Evolutionary conservation across 2,888 invertebrate genomes (phyloP).

Genomic region (Sympetrum striolatum): DNA sequence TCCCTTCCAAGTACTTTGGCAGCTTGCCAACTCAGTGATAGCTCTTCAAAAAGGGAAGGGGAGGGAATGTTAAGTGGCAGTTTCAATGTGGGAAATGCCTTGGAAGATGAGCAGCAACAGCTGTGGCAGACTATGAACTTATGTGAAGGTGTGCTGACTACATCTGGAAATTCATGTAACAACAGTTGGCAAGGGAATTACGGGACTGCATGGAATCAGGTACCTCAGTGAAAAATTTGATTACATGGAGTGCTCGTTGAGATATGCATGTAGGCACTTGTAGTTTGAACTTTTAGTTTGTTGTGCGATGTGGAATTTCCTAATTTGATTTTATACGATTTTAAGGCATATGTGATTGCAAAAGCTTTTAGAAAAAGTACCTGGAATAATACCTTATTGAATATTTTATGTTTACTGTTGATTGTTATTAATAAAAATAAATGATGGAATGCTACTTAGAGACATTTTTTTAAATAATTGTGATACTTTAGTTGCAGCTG

Average conservation of each 20-base stretch:
- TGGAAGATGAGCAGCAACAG: conserved; percentile 20
- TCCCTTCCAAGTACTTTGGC: conserved; percentile 70
- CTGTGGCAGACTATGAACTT: conserved; percentile 15
- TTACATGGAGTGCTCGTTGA: not conserved
- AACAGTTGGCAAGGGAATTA: conserved; percentile 17
- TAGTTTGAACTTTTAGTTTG: conserved; percentile 22
- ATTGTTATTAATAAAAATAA: conserved; percentile 23
- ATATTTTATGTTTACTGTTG: not conserved
- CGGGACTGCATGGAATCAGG: conserved; percentile 60
- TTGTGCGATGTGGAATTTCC: not conserved
- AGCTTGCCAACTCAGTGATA: conserved; percentile 69
- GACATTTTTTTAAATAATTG: not conserved
- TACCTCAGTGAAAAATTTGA: conserved; percentile 49
- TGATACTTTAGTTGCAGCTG: not conserved
- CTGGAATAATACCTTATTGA: not conserved
- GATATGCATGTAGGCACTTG: conserved; percentile 30
- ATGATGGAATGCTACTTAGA: not conserved
- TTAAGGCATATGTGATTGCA: not conserved
- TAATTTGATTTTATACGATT: not conserved
- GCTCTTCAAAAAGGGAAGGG: not conserved
- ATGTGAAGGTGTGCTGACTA: conserved; percentile 23
- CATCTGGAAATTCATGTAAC: conserved; percentile 26
- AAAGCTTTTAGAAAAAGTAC: conserved; percentile 8
- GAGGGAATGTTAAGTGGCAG: not conserved
- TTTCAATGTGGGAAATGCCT: not conserved